phyloP scores from a whole-genome alignment of 2,797 vertebrate species.

The Morus bassanus region DNA sequence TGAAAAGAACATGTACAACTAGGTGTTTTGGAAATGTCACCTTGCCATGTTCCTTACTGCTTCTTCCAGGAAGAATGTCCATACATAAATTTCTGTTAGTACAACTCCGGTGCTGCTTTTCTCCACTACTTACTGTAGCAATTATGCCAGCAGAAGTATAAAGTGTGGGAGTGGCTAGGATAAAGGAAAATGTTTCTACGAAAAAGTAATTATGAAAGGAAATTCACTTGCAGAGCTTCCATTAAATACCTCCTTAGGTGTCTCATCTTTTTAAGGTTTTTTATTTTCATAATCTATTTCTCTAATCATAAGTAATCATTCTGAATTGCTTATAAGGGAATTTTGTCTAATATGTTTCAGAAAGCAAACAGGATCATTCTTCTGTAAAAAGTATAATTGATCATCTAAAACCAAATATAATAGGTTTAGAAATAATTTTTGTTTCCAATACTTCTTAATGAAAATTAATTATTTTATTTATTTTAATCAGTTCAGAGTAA shows the following conservation, averaged over 20 bases:
- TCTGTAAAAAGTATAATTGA: neutral
- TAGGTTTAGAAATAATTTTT: neutral
- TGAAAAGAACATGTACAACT: neutral
- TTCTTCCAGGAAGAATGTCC: neutral
- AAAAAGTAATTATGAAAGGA: neutral
- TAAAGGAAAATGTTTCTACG: neutral
- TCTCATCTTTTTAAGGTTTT: neutral
- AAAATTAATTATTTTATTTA: neutral
- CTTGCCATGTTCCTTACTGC: neutral
- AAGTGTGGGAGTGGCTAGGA: neutral
- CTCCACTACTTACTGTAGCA: neutral
- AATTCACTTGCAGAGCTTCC: neutral
- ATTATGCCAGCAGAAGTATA: neutral
- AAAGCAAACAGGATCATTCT: neutral
- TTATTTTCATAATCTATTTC: neutral
- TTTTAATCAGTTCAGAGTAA: neutral
- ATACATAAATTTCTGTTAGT: neutral
- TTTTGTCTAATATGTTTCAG: neutral
- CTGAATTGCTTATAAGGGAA: neutral
- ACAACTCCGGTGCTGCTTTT: neutral
- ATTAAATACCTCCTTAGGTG: neutral
- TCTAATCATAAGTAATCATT: neutral
- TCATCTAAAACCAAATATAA: neutral
- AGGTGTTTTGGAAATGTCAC: neutral
- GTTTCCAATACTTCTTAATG: neutral